Evolutionary conservation across 2,888 invertebrate genomes (phyloP).

Genomic region (Drosophila buzzatii): DNA sequence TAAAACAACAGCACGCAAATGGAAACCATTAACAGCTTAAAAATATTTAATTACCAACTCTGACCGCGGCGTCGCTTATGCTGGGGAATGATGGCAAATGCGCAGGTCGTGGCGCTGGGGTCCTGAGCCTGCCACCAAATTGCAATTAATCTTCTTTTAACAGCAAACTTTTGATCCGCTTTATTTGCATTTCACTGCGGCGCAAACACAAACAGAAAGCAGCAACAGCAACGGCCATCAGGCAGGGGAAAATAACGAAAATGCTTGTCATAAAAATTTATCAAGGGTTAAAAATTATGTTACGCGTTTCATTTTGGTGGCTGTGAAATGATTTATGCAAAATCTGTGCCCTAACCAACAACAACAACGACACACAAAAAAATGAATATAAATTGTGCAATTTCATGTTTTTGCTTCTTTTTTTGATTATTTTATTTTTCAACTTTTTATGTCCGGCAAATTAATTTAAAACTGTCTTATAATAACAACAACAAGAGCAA

Average conservation of each 20-base stretch:
- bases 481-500: conserved; percentile 47
- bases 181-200: conserved; percentile 80
- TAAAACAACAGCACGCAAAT: conserved; percentile 73
- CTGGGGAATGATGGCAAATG: conserved; percentile 19
- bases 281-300: conserved; percentile 80
- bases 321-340: conserved; percentile 79
- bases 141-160: conserved; percentile 80
- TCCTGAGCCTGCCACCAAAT: conserved; percentile 74
- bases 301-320: conserved; percentile 81
- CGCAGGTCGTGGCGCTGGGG: conserved; percentile 9
- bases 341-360: conserved; percentile 72
- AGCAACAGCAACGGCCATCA: conserved; percentile 5
- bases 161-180: conserved; percentile 80
- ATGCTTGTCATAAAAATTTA: conserved; percentile 81
- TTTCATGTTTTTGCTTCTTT: conserved; percentile 64
- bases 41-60: conserved; percentile 77
- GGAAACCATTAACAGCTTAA: conserved; percentile 80
- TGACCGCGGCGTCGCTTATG: conserved; percentile 19
- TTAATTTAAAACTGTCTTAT: conserved; percentile 77
- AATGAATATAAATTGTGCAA: conserved; percentile 80
- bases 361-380: conserved; percentile 41
- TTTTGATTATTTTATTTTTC: conserved; percentile 25
- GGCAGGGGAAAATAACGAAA: conserved; percentile 66
- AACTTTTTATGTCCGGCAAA: conserved; percentile 77
- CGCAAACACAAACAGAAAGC: conserved; percentile 63